Conservation (phyloP, 2,888 invertebrate species). For the Ennomos quercinarius region DNA sequence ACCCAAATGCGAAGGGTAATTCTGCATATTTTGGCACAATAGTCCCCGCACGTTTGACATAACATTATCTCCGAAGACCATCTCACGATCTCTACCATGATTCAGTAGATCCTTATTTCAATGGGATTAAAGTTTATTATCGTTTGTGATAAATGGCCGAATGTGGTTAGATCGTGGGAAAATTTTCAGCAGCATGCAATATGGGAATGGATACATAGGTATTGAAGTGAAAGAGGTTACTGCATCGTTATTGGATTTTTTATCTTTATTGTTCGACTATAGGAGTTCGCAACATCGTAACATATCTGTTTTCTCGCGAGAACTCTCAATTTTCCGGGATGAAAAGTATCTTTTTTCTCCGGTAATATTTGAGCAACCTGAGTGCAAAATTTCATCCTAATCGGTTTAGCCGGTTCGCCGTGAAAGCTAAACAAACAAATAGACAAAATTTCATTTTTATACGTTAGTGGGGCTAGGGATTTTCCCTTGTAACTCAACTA, state of each 20-base stretch:
- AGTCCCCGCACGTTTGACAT: slow-evolving; percentile 61
- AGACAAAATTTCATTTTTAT: too few relatives aligned
- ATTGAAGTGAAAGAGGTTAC: slow-evolving; percentile 24
- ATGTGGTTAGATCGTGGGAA: slow-evolving; percentile 37
- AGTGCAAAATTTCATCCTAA: too few relatives aligned
- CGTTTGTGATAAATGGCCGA: slow-evolving; percentile 17
- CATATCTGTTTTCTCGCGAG: too few relatives aligned
- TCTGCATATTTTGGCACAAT: slow-evolving; percentile 45
- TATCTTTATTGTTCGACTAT: background rate
- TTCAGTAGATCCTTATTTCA: slow-evolving; percentile 19
- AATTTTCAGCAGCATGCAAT: slow-evolving; percentile 17
- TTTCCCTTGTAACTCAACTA: too few relatives aligned
- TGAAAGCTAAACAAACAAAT: too few relatives aligned
- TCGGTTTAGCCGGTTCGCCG: too few relatives aligned
- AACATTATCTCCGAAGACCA: slow-evolving; percentile 66
- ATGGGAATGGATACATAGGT: slow-evolving; percentile 38
- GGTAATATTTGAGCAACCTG: too few relatives aligned
- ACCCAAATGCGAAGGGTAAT: slow-evolving; percentile 40
- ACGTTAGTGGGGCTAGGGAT: too few relatives aligned
- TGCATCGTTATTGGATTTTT: slow-evolving; percentile 12
- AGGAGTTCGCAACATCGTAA: too few relatives aligned
- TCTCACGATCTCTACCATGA: slow-evolving; percentile 45
- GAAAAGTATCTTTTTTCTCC: too few relatives aligned
- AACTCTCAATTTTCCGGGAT: too few relatives aligned
- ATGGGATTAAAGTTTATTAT: slow-evolving; percentile 30